Percentiles rank a stretch among this genome's conserved stretches.
phyloP scores from a whole-genome alignment of 2,888 invertebrate species.

The Tolmerus cingulatus region DNA sequence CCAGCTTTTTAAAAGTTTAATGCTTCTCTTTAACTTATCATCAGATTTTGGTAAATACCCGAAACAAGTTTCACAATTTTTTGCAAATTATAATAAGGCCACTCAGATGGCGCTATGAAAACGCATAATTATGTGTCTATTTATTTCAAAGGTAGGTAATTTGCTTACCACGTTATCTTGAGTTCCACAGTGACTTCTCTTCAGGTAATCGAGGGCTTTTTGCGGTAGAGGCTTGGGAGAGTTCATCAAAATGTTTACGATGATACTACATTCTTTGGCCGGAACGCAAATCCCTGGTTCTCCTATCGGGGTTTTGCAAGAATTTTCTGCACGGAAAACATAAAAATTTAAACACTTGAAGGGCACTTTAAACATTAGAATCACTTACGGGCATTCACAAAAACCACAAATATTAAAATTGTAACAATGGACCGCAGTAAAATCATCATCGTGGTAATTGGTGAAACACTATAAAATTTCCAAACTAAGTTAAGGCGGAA shows the following conservation, averaged over 20 bases:
- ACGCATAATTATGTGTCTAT: neutral
- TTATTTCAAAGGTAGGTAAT: neutral
- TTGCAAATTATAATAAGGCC: neutral
- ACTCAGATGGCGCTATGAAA: neutral
- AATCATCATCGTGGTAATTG: neutral
- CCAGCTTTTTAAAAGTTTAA: neutral
- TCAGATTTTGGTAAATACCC: neutral
- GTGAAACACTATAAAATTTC: neutral
- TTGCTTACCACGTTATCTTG: constrained; percentile 35
- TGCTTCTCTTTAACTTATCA: neutral
- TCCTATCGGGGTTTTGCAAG: constrained; percentile 41
- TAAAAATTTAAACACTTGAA: neutral
- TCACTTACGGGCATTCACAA: constrained; percentile 23
- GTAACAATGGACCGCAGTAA: neutral
- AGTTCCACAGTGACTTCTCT: constrained; percentile 30
- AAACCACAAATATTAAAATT: neutral
- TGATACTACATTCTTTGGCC: constrained; percentile 28
- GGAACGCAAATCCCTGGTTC: constrained; percentile 41
- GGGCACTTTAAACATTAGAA: neutral
- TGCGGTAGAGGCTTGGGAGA: constrained; percentile 32
- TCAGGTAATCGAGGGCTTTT: constrained; percentile 1
- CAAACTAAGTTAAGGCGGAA: neutral
- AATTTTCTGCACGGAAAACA: neutral
- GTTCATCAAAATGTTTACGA: neutral
- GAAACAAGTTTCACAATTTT: neutral